Percentiles rank a stretch among this genome's conserved stretches.
These are phyloP conservation scores for Lutjanus erythropterus DNA, from an alignment of 2,113 vertebrate genomes.

Conservation along the genomic window DNA sequence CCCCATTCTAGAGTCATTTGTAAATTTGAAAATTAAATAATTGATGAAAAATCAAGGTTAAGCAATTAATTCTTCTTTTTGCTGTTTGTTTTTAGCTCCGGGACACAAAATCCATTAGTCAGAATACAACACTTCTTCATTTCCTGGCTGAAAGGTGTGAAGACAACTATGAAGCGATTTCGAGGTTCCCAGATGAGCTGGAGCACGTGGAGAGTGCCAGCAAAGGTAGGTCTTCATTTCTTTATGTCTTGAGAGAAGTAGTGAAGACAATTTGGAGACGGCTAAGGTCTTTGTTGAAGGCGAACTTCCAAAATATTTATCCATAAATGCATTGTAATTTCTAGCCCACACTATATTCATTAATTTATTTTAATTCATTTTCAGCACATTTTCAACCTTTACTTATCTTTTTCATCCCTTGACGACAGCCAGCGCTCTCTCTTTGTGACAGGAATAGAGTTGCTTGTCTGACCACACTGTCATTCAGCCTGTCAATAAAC, in stretches of 20 bases:
- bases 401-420: conserved; percentile 16
- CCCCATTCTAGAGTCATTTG: too few relatives aligned
- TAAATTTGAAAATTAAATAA: background rate
- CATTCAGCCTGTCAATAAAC: conserved; percentile 81
- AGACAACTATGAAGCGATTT: conserved; percentile 88
- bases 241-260: background rate
- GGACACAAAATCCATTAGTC: conserved; percentile 95
- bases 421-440: conserved; percentile 2
- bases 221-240: conserved; percentile 87
- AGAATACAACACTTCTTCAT: conserved; percentile 93
- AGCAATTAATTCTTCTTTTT: background rate
- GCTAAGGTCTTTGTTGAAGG: too few relatives aligned
- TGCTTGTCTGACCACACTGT: conserved; percentile 68
- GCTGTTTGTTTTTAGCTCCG: conserved; percentile 86
- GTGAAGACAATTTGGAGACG: background rate
- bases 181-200: conserved; percentile 95
- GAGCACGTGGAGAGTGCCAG: conserved; percentile 94
- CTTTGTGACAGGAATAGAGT: conserved; percentile 54
- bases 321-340: background rate
- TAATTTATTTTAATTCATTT: background rate
- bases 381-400: conserved; percentile 6
- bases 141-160: conserved; percentile 95
- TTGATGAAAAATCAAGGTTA: background rate
- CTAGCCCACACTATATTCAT: background rate
- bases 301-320: background rate